Evolutionary conservation across 2,888 invertebrate species (phyloP), one percentile per base, ranked within the genome.

Genomic region (Cacoxenus indagator): DNA sequence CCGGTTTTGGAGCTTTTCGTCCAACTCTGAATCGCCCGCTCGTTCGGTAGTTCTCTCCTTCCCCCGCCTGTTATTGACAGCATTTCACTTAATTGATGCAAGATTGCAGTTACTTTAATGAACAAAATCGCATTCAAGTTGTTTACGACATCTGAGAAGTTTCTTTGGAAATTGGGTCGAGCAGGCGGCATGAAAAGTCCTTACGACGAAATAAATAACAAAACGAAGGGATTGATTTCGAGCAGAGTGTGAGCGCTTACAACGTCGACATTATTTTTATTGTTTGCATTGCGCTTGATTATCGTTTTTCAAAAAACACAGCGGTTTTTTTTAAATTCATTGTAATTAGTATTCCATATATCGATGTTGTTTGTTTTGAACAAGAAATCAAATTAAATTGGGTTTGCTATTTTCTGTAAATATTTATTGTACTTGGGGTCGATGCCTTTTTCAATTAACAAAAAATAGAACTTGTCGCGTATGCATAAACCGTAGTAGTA

Each of bases 1-100:
- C 83, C 76, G 76, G 79, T 82, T 83, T 81, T 68, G 73, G 67
- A 79, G 78, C 75, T 76, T 83, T 79, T 75, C 75, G 78, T 82
- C 51, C 29, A 19, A 29, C 17, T 65, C 19, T 22, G 17, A 43
- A 29, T 46, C n/a, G n/a, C n/a, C n/a, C n/a, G n/a, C n/a, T n/a
- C n/a, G 24, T 48, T 3, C 55, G 24, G 31, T 14, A 24, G n/a
- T n/a, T n/a, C n/a, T n/a, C n/a, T n/a, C n/a, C n/a, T n/a, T n/a
- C n/a, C 11, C 59, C 48, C 64, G 9, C 24, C 46, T 48, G 48
- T 46, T 67, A 64, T 61, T 31, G 54, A 37, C 62, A 57, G 48
- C 67, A 67, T 70, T 70, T 76, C 74, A 68, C 64, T 71, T 75
- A 72, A 83, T 76, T 75, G 78, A 79, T 74, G 71, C 80, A 74